A percentile compares a stretch with the other conserved stretches of the same genome.
These are phyloP conservation scores for Euproctis similis DNA, from an alignment of 2,888 invertebrate genomes.

Conservation along the genomic window DNA sequence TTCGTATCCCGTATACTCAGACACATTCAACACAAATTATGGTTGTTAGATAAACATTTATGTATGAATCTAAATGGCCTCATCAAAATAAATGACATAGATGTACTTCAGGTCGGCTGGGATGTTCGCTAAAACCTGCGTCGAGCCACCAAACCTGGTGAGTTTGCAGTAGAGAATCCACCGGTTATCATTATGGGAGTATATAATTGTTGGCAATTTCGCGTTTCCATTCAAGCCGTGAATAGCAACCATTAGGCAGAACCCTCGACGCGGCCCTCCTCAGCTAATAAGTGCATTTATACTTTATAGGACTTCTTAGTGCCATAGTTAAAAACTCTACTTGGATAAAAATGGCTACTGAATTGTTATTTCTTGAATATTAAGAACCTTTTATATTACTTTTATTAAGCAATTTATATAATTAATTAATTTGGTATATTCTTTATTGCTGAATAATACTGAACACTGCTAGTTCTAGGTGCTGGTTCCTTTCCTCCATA, in stretches of 20 bases:
- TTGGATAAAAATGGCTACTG: slow-evolving; percentile 42
- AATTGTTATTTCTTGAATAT: too few relatives aligned
- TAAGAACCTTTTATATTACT: too few relatives aligned
- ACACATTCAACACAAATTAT: too few relatives aligned
- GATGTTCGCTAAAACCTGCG: slow-evolving; percentile 21
- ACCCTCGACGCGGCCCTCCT: slow-evolving; percentile 61
- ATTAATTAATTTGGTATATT: slow-evolving; percentile 36
- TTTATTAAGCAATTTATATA: slow-evolving; percentile 49
- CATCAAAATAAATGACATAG: slow-evolving; percentile 2
- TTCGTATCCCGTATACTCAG: too few relatives aligned
- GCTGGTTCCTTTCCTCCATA: too few relatives aligned
- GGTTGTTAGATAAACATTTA: too few relatives aligned
- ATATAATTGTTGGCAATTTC: slow-evolving; percentile 74
- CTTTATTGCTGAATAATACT: too few relatives aligned
- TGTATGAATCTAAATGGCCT: too few relatives aligned
- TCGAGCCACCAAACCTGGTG: slow-evolving; percentile 32
- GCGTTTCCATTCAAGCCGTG: slow-evolving; percentile 67
- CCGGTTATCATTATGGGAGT: slow-evolving; percentile 71
- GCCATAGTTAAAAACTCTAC: slow-evolving; percentile 58
- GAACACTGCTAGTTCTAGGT: too few relatives aligned
- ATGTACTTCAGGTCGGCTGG: slow-evolving; percentile 11
- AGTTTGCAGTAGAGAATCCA: slow-evolving; percentile 57
- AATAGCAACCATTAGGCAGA: slow-evolving; percentile 71
- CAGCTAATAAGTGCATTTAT: slow-evolving; percentile 74
- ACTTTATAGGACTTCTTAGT: slow-evolving; percentile 66